Conservation (phyloP, 1,140 invertebrate genomes). For the Pissodes strobi region DNA sequence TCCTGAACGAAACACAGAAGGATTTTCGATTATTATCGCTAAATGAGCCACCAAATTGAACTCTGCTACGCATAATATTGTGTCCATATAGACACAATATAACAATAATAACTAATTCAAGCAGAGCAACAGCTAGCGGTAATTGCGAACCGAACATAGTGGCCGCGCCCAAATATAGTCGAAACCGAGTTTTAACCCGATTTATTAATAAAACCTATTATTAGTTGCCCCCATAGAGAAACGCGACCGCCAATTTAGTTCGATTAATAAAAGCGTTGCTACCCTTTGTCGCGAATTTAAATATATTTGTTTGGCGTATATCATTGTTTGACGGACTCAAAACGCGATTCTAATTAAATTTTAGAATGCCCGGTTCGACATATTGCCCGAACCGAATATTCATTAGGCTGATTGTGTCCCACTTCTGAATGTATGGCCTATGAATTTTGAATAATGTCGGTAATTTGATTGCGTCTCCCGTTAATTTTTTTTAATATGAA, state of each 20-base stretch:
- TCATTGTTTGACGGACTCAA: neutral
- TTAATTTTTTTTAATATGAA: no score
- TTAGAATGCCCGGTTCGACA: neutral
- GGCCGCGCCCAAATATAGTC: neutral
- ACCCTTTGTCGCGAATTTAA: slow-evolving; percentile 7
- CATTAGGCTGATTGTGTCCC: neutral
- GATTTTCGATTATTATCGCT: no score
- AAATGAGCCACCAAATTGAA: no score
- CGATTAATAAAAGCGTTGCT: slow-evolving; percentile 3
- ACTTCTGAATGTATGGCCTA: no score
- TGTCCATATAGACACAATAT: no score
- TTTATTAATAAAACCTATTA: slow-evolving; percentile 6
- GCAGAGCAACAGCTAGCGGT: neutral
- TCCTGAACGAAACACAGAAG: no score
- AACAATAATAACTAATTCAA: neutral
- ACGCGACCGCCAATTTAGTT: neutral
- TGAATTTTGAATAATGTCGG: no score
- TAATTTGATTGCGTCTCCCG: no score
- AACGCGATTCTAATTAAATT: slow-evolving; percentile 4
- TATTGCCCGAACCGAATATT: neutral
- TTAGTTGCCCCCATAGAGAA: neutral
- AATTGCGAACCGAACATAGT: neutral
- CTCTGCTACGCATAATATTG: no score
- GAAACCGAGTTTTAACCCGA: slow-evolving; percentile 1
- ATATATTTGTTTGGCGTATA: slow-evolving; percentile 11